Conservation (phyloP, 2,888 invertebrate genomes). For the Cryptocephalus moraei region DNA sequence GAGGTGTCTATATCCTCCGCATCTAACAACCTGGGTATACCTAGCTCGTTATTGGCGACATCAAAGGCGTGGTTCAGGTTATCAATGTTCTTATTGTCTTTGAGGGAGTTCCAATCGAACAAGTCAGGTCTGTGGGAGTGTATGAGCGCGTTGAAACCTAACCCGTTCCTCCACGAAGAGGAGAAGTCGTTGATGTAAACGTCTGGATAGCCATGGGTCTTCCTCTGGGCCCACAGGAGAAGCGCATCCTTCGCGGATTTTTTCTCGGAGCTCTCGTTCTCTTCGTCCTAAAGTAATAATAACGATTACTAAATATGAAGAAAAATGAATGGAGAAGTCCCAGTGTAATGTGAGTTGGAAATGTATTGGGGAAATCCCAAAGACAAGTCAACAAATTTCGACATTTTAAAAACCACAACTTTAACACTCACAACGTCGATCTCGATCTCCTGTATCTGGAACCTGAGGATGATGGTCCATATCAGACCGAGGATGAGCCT, state of each 20-base stretch:
- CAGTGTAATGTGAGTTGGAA: too few species aligned
- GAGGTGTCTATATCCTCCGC: conserved; percentile 94
- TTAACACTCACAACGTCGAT: conserved; percentile 75
- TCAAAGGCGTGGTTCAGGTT: conserved; percentile 98
- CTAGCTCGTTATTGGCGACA: conserved; percentile 83
- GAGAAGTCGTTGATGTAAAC: conserved; percentile 85
- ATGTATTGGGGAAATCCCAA: too few species aligned
- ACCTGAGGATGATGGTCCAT: conserved; percentile 98
- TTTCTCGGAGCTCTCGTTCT: conserved; percentile 93
- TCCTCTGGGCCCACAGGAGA: conserved; percentile 96
- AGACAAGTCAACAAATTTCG: too few species aligned
- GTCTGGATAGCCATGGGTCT: conserved; percentile 88
- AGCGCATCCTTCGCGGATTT: conserved; percentile 98
- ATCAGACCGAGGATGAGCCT: conserved; percentile 93
- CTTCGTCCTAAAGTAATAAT: conserved; percentile 62
- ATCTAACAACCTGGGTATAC: conserved; percentile 86
- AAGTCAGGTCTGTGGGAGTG: conserved; percentile 96
- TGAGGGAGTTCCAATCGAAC: conserved; percentile 75
- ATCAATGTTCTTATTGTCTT: conserved; percentile 76
- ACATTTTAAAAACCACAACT: background rate
- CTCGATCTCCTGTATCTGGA: conserved; percentile 98
- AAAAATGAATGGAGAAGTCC: too few species aligned
- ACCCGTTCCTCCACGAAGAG: conserved; percentile 90
- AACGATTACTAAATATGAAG: background rate
- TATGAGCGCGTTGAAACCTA: conserved; percentile 97